These are phyloP conservation scores for Perognathus longimembris DNA, from an alignment of 2,113 vertebrate genomes.

Conservation along the genomic window DNA sequence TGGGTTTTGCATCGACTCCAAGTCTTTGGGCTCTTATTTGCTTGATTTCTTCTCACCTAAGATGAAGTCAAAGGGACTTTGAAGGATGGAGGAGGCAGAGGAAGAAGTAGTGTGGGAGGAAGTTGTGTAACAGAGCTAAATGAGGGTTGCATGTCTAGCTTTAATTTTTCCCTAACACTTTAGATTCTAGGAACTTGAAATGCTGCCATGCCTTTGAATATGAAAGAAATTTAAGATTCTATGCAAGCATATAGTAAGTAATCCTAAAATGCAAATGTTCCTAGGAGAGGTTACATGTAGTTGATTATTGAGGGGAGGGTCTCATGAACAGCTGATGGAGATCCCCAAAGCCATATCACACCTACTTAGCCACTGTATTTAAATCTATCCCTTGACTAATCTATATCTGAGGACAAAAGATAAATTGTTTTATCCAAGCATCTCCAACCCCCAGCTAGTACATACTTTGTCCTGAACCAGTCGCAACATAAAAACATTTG, in stretches of 20 bases:
- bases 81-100: neutral
- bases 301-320: neutral
- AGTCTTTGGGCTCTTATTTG: conserved; percentile 7
- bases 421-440: neutral
- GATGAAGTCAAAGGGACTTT: neutral
- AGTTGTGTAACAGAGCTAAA: neutral
- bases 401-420: neutral
- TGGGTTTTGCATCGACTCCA: neutral
- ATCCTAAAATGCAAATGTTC: neutral
- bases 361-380: neutral
- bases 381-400: neutral
- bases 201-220: neutral
- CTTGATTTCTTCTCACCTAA: conserved; percentile 7
- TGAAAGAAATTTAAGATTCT: neutral
- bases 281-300: neutral
- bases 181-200: neutral
- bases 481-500: neutral
- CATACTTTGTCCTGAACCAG: neutral
- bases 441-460: too few relatives aligned
- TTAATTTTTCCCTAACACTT: neutral
- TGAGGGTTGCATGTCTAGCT: neutral
- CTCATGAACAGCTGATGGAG: neutral
- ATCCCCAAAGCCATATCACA: neutral
- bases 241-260: neutral
- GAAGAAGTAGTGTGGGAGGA: neutral